Percentiles rank a stretch among this genome's conserved stretches.
These are phyloP conservation scores for Melierax canorus DNA, from an alignment of 2,113 vertebrate species.

Conservation along the genomic window DNA sequence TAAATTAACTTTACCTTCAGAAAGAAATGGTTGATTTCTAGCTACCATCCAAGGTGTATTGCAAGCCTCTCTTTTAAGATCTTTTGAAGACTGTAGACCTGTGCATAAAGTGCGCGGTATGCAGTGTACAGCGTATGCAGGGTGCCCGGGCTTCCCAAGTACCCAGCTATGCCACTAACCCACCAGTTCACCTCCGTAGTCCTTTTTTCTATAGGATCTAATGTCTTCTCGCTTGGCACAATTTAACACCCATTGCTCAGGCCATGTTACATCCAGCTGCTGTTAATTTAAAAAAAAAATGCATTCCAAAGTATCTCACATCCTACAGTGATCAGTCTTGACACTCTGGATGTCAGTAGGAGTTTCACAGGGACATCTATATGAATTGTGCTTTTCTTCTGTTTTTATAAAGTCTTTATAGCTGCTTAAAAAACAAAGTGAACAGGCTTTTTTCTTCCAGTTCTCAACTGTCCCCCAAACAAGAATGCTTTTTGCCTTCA, in stretches of 20 bases:
- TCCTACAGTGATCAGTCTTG: background rate
- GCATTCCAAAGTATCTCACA: background rate
- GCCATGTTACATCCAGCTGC: background rate
- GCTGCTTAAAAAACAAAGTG: background rate
- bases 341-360: background rate
- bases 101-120: background rate
- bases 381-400: background rate
- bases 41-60: background rate
- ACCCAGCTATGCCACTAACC: background rate
- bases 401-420: background rate
- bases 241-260: background rate
- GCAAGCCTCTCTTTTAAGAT: background rate
- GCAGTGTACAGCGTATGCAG: accelerated
- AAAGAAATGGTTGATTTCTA: background rate
- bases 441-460: background rate
- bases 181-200: accelerated
- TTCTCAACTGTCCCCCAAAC: background rate
- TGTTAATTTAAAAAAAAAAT: background rate
- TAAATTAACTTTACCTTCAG: background rate
- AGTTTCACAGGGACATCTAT: background rate
- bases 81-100: background rate
- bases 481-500: background rate
- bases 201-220: background rate
- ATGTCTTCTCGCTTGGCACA: background rate
- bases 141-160: background rate